These are phyloP conservation scores for Leucopsar rothschildi DNA, from an alignment of 2,113 vertebrate genomes.

Conservation along the genomic window DNA sequence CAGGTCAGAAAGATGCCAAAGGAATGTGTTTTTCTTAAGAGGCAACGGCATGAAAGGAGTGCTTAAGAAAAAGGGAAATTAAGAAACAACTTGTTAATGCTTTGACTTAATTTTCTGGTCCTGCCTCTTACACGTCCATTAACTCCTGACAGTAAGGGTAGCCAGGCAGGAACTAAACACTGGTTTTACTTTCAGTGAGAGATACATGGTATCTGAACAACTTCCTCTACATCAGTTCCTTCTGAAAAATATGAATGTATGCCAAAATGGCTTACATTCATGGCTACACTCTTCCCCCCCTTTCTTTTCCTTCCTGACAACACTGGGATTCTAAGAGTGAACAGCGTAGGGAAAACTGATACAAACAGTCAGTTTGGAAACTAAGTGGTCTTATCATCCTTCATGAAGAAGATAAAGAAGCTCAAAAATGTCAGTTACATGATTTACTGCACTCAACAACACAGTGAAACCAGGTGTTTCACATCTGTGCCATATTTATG, in stretches of 20 bases:
- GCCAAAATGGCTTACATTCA: background rate
- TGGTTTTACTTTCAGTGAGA: background rate
- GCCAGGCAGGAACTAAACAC: background rate
- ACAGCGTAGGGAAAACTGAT: background rate
- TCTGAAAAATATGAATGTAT: background rate
- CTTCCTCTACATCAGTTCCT: background rate
- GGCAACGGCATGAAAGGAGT: background rate
- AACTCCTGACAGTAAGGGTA: background rate
- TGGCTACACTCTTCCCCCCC: background rate
- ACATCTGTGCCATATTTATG: background rate
- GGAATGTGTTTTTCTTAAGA: background rate
- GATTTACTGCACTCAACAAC: background rate
- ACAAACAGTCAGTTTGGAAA: background rate
- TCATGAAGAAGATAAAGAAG: background rate
- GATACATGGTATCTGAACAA: background rate
- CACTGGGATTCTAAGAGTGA: background rate
- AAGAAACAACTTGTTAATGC: background rate
- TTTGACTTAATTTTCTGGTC: background rate
- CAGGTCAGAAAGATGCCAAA: background rate
- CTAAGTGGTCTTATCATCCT: background rate
- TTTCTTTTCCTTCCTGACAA: background rate
- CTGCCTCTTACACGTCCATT: background rate
- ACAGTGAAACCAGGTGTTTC: background rate
- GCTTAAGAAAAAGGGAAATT: background rate
- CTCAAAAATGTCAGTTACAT: background rate